A percentile compares a stretch with the other conserved stretches of the same genome.
Conservation (phyloP, 1,140 invertebrate species). For the Micrasema longulum region DNA sequence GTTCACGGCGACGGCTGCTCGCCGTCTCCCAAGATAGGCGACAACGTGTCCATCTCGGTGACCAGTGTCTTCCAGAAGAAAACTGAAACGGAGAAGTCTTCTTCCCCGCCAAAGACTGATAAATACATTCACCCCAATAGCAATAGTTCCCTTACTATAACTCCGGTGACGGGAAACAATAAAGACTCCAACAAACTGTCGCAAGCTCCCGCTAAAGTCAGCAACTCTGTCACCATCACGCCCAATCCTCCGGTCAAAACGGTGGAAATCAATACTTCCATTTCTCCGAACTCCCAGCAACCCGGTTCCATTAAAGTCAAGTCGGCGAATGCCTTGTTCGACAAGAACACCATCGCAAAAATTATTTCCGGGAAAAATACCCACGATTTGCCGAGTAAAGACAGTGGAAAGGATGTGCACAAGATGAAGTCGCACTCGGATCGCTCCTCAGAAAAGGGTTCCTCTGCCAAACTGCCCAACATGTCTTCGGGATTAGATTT, state of each 20-base stretch:
- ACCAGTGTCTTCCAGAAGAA: constrained; percentile 50
- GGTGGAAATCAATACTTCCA: constrained; percentile 2
- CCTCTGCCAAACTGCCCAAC: constrained; percentile 1
- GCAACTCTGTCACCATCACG: constrained; percentile 26
- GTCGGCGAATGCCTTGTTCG: constrained; percentile 46
- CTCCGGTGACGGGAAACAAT: constrained; percentile 26
- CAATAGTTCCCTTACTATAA: constrained; percentile 62
- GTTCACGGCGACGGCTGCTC: constrained; percentile 27
- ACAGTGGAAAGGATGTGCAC: constrained; percentile 19
- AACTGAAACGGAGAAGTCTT: constrained; percentile 39
- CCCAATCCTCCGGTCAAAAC: constrained; percentile 41
- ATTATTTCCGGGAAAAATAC: constrained; percentile 47
- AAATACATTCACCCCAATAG: constrained; percentile 59
- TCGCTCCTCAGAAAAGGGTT: constrained; percentile 4
- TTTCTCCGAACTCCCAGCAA: background rate
- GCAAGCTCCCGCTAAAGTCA: constrained; percentile 18
- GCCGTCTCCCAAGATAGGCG: constrained; percentile 28
- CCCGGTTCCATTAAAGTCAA: constrained; percentile 47
- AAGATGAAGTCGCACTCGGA: constrained; percentile 13
- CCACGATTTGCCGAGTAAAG: constrained; percentile 32
- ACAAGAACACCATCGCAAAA: constrained; percentile 46
- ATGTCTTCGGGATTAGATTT: constrained; percentile 11
- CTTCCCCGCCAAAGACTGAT: constrained; percentile 47
- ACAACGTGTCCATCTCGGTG: constrained; percentile 51
- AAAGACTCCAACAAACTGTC: constrained; percentile 33